Percentiles rank a stretch among this genome's conserved stretches.
Evolutionary conservation across 2,797 vertebrate species (phyloP).

Genomic region (Cyclopterus lumpus): DNA sequence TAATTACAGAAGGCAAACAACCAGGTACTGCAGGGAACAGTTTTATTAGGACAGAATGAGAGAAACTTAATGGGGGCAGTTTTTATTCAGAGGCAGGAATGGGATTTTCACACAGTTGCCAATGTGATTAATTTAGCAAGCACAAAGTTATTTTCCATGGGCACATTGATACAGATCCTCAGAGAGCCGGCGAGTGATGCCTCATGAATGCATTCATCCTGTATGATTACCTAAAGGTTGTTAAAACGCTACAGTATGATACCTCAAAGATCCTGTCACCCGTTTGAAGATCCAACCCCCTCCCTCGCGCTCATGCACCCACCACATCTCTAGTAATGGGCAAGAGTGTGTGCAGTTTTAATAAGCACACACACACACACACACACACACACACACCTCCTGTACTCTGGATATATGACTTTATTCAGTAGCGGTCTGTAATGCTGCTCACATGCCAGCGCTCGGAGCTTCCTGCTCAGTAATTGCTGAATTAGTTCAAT

Average conservation of each 20-base stretch:
- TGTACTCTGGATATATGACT: conserved; percentile 28
- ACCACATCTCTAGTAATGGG: conserved; percentile 18
- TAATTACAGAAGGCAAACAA: conserved; percentile 33
- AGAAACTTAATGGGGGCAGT: conserved; percentile 17
- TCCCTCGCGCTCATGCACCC: background rate
- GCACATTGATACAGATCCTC: conserved; percentile 39
- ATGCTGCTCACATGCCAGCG: conserved; percentile 64
- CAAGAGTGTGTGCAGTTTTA: conserved; percentile 35
- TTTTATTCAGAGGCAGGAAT: conserved; percentile 41
- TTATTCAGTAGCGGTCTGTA: conserved; percentile 50
- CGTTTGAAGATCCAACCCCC: conserved; percentile 40
- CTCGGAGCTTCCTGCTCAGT: conserved; percentile 57
- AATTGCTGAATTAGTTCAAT: conserved; percentile 78
- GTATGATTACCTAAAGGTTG: conserved; percentile 50
- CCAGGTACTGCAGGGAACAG: conserved; percentile 11
- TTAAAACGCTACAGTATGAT: conserved; percentile 34
- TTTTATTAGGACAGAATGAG: conserved; percentile 35
- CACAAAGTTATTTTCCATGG: conserved; percentile 55
- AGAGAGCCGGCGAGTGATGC: conserved; percentile 13
- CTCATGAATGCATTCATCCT: conserved; percentile 72
- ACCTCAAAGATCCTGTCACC: conserved; percentile 60
- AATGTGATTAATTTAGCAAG: conserved; percentile 42
- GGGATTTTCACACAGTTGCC: conserved; percentile 41
- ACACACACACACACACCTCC: conserved; percentile 34
- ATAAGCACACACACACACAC: conserved; percentile 30